Evolutionary conservation across 2,113 vertebrate species (phyloP).

Genomic region (Cromileptes altivelis): DNA sequence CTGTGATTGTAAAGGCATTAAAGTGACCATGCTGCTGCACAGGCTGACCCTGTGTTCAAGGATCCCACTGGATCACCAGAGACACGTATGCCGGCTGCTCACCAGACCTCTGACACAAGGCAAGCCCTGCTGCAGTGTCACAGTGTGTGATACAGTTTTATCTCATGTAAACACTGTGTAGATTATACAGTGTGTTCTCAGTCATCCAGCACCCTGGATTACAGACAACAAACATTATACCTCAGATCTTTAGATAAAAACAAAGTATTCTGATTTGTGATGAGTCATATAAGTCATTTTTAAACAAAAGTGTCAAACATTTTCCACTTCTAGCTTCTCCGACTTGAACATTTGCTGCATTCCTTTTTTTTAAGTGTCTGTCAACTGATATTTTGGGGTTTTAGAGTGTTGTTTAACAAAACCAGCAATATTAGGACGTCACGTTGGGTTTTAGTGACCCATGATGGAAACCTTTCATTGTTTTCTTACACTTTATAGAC

Average conservation of each 20-base stretch:
- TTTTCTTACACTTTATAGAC: background rate
- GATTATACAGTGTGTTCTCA: background rate
- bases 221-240: background rate
- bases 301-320: background rate
- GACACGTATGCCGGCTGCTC: slow-evolving; percentile 41
- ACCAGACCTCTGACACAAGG: slow-evolving; percentile 65
- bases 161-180: background rate
- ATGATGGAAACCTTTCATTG: background rate
- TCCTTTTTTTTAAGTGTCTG: background rate
- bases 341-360: background rate
- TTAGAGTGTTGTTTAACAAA: background rate
- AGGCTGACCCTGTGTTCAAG: slow-evolving; percentile 66
- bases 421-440: background rate
- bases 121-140: slow-evolving; percentile 41
- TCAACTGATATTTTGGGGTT: background rate
- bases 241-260: background rate
- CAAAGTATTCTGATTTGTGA: background rate
- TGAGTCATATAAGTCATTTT: background rate
- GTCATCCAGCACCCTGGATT: background rate
- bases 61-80: slow-evolving; percentile 35
- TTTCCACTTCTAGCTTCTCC: background rate
- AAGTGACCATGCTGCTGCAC: slow-evolving; percentile 68
- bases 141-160: background rate
- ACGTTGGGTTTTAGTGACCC: background rate
- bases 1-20: slow-evolving; percentile 1